These are phyloP conservation scores for Atethmia centrago DNA, from an alignment of 2,888 invertebrate genomes.

Conservation along the genomic window DNA sequence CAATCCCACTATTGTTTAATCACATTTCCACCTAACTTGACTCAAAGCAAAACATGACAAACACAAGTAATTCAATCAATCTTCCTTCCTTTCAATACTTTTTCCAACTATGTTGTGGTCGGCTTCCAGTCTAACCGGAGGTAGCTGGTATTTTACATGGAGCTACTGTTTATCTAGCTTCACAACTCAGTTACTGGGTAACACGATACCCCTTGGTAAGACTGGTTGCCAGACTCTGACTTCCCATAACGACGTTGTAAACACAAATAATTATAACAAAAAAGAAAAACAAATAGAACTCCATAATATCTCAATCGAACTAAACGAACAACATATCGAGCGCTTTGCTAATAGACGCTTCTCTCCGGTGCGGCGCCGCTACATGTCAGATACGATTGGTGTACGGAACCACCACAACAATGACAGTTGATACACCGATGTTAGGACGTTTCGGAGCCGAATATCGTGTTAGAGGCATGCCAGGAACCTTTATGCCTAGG, in stretches of 20 bases:
- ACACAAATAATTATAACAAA: too few relatives aligned
- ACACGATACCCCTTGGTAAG: too few relatives aligned
- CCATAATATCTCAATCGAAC: not conserved
- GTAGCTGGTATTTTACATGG: too few relatives aligned
- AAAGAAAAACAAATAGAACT: not conserved
- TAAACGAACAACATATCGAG: constrained; percentile 32
- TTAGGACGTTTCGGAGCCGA: constrained; percentile 23
- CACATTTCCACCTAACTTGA: not conserved
- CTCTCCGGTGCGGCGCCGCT: constrained; percentile 71
- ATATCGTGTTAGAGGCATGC: constrained; percentile 8
- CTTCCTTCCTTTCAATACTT: too few relatives aligned
- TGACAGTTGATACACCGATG: constrained; percentile 60
- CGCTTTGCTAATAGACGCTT: constrained; percentile 34
- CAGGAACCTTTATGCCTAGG: not conserved
- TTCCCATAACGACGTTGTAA: too few relatives aligned
- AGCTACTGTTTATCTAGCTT: too few relatives aligned
- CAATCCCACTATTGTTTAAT: not conserved
- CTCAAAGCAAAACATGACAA: not conserved
- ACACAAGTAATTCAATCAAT: too few relatives aligned
- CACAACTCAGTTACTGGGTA: too few relatives aligned
- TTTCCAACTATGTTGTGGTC: too few relatives aligned
- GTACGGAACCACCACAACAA: constrained; percentile 72
- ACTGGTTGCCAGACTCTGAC: too few relatives aligned
- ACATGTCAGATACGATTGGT: constrained; percentile 78
- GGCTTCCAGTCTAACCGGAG: too few relatives aligned